Evolutionary conservation across 2,797 vertebrate species (phyloP), one percentile per base, ranked within the genome.

Genomic region (Parauchenoglanis punctatus): DNA sequence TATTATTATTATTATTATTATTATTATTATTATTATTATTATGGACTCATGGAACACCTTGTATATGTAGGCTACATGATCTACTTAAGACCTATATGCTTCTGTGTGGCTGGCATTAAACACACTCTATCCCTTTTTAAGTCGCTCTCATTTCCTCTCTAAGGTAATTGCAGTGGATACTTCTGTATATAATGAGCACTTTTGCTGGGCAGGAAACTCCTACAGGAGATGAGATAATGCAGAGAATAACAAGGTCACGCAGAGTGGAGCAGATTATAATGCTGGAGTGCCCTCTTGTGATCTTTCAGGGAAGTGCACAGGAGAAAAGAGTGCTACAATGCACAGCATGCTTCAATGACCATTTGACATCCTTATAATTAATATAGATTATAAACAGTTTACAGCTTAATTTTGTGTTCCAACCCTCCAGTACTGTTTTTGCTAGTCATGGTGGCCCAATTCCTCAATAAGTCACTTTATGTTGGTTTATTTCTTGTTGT

Each of bases 271-370:
- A 72, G 61, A 87, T 52, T 83, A 68, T 73, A 87, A 88, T 76
- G 77, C 91, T 86, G 86, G 10, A 89, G 91, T 85, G 93, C 92
- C 94, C 91, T 93, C 94, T 94, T 85, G 85, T 93, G 93, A 85
- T 88, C 3, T 0, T 0, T 3, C 2, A 2, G 0, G 84, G 78
- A n/a, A 61, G 12, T n/a, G 78, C 15, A 63, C 5, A 13, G 58
- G 20, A 31, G 17, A 44, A 81, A 81, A 44, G 11, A 7, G 35
- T 44, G 6, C 11, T 59, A n/a, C 56, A 54, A 78, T 20, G n/a
- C 15, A 77, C 52, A 77, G n/a, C 76, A 25, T 44, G 35, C 2
- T 80, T 40, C 56, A 59, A 23, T 61, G 12, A 61, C 28, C 8
- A 11, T 31, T 28, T 28, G 54, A 18, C 56, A 31, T 56, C n/a